Evolutionary conservation across 2,797 vertebrate genomes (phyloP).

Genomic region (Cottoperca gobio): DNA sequence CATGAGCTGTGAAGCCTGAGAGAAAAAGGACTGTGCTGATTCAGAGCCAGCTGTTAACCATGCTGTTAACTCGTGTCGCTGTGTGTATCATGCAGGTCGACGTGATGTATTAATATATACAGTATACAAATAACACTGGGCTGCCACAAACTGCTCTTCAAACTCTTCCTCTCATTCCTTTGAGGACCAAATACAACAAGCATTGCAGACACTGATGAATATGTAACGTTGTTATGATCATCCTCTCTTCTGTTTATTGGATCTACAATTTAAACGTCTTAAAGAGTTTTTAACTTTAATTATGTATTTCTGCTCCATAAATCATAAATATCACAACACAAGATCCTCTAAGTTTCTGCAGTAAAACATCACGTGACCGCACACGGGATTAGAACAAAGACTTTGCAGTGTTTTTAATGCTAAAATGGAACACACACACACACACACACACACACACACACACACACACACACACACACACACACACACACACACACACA

Average conservation of each 20-base stretch:
- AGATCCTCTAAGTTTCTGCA: not conserved
- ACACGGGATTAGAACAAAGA: conserved; percentile 42
- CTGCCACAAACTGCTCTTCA: not conserved
- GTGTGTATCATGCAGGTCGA: conserved; percentile 22
- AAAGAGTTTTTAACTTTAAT: not conserved
- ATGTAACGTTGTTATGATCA: not conserved
- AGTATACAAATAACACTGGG: not conserved
- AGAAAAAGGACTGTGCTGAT: not conserved
- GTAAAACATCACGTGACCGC: conserved; percentile 5
- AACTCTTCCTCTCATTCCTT: not conserved
- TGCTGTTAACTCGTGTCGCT: not conserved
- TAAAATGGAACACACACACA: conserved; percentile 28
- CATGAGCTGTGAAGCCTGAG: conserved; percentile 30
- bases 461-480: not conserved
- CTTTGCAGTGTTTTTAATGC: conserved; percentile 9
- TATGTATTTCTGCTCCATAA: not conserved
- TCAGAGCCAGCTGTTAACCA: not conserved
- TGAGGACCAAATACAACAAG: not conserved
- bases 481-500: no score
- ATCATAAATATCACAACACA: conserved; percentile 38
- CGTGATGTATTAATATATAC: no score
- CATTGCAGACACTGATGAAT: not conserved
- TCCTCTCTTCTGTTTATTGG: not conserved
- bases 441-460: not conserved
- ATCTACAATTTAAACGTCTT: not conserved